Evolutionary conservation across 2,113 vertebrate genomes (phyloP).

Genomic region (Macquaria ambigua): DNA sequence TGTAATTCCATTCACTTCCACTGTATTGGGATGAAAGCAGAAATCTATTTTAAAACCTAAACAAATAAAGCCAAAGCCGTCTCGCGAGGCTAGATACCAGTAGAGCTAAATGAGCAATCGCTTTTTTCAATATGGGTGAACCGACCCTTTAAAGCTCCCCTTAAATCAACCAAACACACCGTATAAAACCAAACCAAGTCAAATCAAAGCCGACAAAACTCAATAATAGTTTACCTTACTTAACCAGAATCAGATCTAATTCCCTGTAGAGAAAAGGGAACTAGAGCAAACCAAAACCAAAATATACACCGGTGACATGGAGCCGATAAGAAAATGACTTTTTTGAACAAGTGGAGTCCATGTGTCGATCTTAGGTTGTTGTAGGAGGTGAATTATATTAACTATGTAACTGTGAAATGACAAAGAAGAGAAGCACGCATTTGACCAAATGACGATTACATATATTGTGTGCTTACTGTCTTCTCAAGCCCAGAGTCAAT

Average conservation of each 20-base stretch:
- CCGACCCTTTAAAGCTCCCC: background rate
- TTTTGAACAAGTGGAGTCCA: background rate
- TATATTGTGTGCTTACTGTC: background rate
- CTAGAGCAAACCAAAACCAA: background rate
- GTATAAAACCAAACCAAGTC: background rate
- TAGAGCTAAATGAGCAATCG: background rate
- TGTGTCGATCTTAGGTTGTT: background rate
- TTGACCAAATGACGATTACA: background rate
- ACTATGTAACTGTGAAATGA: background rate
- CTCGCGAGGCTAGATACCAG: background rate
- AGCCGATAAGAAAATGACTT: background rate
- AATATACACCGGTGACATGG: background rate
- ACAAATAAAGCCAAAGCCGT: background rate
- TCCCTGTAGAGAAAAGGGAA: background rate
- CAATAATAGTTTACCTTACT: background rate
- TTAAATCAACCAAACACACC: constrained; percentile 1
- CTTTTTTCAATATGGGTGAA: background rate
- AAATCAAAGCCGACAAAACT: background rate
- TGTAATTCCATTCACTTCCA: background rate
- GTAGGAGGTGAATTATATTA: constrained; percentile 5
- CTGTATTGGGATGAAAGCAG: no score
- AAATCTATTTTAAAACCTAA: background rate
- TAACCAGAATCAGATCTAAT: background rate
- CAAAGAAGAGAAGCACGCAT: background rate
- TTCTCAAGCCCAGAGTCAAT: background rate